These are phyloP conservation scores for Chanos chanos DNA, from an alignment of 2,797 vertebrate genomes.

Conservation along the genomic window DNA sequence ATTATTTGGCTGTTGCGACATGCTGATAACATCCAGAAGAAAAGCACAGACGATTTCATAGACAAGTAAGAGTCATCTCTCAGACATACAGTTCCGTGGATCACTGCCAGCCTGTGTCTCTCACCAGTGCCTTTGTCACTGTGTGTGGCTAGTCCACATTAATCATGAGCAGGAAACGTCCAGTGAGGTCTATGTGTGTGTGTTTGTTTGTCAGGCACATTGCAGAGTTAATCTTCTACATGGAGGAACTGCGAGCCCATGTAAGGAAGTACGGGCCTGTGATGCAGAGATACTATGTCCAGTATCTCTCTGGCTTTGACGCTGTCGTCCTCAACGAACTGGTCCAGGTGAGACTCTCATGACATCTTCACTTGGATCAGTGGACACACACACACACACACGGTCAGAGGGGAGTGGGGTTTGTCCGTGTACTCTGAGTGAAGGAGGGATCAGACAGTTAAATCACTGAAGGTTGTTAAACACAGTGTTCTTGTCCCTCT, in stretches of 20 bases:
- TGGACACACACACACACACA: no score
- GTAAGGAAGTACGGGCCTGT: constrained; percentile 94
- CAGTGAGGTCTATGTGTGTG: not conserved
- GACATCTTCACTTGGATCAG: no score
- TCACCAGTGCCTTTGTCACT: not conserved
- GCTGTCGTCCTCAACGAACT: constrained; percentile 97
- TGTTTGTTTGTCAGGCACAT: constrained; percentile 76
- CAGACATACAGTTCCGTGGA: not conserved
- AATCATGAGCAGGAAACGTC: not conserved
- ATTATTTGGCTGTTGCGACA: constrained; percentile 98
- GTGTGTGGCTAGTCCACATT: not conserved
- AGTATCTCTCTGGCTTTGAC: constrained; percentile 96
- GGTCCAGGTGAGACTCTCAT: constrained; percentile 80
- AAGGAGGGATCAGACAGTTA: no score
- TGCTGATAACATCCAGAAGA: constrained; percentile 98
- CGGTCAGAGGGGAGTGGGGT: no score
- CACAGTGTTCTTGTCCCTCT: no score
- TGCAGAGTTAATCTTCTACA: constrained; percentile 98
- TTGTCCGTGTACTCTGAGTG: no score
- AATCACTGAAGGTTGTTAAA: no score
- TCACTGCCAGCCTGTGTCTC: not conserved
- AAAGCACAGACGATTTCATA: constrained; percentile 96
- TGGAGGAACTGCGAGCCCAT: constrained; percentile 95
- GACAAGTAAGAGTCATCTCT: constrained; percentile 82
- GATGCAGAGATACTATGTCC: constrained; percentile 97